A percentile compares a stretch with the other conserved stretches of the same genome.
Evolutionary conservation across 53 echinoderm and acorn worm species (phyloP).

Genomic region (Astropecten irregularis): DNA sequence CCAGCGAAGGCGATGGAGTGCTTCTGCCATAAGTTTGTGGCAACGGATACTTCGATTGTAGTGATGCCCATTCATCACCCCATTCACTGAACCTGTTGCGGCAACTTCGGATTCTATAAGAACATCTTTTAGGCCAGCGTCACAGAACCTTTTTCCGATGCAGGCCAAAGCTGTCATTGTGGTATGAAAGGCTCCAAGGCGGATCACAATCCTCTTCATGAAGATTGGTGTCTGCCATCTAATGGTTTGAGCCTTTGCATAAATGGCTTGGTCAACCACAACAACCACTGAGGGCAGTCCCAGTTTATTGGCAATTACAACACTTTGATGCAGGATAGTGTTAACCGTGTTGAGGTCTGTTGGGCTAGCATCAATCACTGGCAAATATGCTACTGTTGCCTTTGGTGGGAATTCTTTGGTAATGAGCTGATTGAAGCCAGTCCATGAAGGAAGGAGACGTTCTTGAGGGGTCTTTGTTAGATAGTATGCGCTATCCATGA

Average conservation of each 20-base stretch:
- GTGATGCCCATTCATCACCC: conserved; percentile 52
- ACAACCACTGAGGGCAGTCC: conserved; percentile 27
- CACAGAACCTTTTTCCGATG: conserved; percentile 50
- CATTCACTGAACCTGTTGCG: conserved; percentile 50
- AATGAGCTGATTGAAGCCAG: conserved; percentile 37
- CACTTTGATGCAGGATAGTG: conserved; percentile 52
- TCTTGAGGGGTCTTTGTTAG: not conserved
- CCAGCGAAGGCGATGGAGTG: conserved; percentile 57
- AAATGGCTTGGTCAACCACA: conserved; percentile 70
- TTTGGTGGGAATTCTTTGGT: not conserved
- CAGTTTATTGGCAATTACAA: conserved; percentile 50
- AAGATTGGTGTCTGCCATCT: conserved; percentile 50
- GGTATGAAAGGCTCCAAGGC: conserved; percentile 62
- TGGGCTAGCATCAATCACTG: conserved; percentile 58
- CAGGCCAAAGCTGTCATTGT: conserved; percentile 43
- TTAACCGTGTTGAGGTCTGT: conserved; percentile 49
- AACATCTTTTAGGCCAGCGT: conserved; percentile 59
- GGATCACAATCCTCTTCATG: conserved; percentile 31
- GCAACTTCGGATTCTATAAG: conserved; percentile 55
- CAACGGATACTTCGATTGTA: conserved; percentile 66
- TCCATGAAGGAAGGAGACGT: conserved; percentile 21
- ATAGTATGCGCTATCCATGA: conserved; percentile 1
- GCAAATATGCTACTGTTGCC: conserved; percentile 40
- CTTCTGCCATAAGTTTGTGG: conserved; percentile 65
- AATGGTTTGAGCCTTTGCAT: conserved; percentile 50